Conservation (phyloP, 2,113 vertebrate genomes). For the Tamias sibiricus region DNA sequence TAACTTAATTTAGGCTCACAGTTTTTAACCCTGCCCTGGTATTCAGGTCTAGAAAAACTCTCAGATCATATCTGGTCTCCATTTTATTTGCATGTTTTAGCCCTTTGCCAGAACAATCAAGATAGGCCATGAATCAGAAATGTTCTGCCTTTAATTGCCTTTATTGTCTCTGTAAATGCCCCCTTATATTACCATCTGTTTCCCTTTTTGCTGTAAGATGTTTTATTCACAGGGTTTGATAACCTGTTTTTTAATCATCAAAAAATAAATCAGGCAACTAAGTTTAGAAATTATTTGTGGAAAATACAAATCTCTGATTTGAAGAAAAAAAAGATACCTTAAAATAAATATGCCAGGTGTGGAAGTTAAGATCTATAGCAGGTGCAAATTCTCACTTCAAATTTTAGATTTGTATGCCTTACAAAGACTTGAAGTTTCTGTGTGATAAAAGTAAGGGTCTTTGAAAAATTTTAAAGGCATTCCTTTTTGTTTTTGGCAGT, state of each 20-base stretch:
- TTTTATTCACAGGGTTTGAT: constrained; percentile 8
- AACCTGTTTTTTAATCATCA: constrained; percentile 2
- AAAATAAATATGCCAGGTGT: constrained; percentile 29
- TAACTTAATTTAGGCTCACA: not conserved
- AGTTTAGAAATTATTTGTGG: not conserved
- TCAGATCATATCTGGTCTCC: not conserved
- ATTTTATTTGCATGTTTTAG: constrained; percentile 7
- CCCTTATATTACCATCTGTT: constrained; percentile 30
- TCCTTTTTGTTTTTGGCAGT: constrained; percentile 44
- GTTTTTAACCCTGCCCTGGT: not conserved
- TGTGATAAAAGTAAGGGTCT: constrained; percentile 30
- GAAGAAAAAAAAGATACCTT: not conserved
- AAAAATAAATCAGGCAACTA: constrained; percentile 42
- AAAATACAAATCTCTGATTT: constrained; percentile 38
- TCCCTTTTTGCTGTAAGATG: not conserved
- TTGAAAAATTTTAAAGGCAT: constrained; percentile 53
- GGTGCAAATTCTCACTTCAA: not conserved
- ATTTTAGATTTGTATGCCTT: constrained; percentile 10
- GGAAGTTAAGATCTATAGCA: not conserved
- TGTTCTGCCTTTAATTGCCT: constrained; percentile 18
- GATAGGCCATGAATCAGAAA: constrained; percentile 1
- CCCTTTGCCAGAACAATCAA: not conserved
- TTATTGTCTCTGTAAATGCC: constrained; percentile 48
- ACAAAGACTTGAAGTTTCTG: not conserved
- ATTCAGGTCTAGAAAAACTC: not conserved